Percentiles rank a stretch among this genome's conserved stretches.
These are phyloP conservation scores for Climacteris rufus DNA, from an alignment of 2,113 vertebrate genomes.

Conservation along the genomic window DNA sequence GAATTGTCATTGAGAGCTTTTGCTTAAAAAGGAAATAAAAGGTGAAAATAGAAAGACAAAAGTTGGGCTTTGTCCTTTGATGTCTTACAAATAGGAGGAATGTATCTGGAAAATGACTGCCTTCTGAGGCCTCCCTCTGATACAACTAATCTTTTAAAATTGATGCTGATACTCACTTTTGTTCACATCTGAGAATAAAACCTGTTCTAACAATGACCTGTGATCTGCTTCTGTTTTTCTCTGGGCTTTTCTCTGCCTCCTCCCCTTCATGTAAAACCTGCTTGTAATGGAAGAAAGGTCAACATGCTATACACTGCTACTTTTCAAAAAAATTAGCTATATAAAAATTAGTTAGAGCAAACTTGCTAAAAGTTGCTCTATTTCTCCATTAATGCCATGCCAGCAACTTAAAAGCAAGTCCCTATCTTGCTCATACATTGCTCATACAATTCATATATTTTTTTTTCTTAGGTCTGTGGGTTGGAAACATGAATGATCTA, in stretches of 20 bases:
- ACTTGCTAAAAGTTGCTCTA: not conserved
- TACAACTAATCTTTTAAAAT: slow-evolving; percentile 37
- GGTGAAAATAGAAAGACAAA: not conserved
- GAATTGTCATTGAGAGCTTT: not conserved
- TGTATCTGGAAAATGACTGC: not conserved
- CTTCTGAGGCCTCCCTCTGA: slow-evolving; percentile 10
- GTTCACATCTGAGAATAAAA: not conserved
- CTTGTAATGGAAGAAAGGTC: not conserved
- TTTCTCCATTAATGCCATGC: not conserved
- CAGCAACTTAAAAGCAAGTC: not conserved
- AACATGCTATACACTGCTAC: not conserved
- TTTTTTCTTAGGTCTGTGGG: not conserved
- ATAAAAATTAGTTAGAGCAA: not conserved
- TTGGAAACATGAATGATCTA: not conserved
- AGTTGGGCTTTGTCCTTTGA: slow-evolving; percentile 2
- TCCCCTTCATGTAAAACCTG: not conserved
- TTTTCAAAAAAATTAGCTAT: not conserved
- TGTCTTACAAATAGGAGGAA: not conserved
- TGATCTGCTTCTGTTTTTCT: not conserved
- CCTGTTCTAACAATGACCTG: not conserved
- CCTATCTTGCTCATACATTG: not conserved
- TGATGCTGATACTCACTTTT: not conserved
- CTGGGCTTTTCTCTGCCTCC: not conserved
- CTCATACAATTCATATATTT: no score
- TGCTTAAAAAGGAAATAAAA: not conserved